Percentiles rank a stretch among this genome's conserved stretches.
phyloP scores from a whole-genome alignment of 2,797 vertebrate species.

The Melanotaenia maccullochi region DNA sequence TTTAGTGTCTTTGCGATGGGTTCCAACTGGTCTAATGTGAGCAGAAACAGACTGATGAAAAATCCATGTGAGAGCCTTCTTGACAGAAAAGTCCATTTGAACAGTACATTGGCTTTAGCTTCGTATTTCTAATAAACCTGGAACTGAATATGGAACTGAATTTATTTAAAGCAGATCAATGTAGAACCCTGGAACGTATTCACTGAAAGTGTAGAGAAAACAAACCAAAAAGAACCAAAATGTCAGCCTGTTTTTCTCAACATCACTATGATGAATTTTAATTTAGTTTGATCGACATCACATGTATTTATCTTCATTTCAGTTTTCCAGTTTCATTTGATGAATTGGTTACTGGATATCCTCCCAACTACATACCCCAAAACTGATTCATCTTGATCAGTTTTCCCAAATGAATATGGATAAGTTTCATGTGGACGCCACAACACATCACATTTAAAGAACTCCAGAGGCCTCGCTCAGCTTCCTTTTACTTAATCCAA shows the following conservation, averaged over 20 bases:
- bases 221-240: background rate
- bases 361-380: background rate
- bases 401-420: constrained; percentile 11
- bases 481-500: background rate
- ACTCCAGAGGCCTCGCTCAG: background rate
- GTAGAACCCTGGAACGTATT: background rate
- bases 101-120: background rate
- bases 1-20: too few relatives aligned
- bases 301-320: background rate
- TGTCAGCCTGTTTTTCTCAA: background rate
- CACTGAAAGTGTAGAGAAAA: background rate
- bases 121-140: background rate
- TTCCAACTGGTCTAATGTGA: background rate
- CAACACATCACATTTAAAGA: constrained; percentile 3
- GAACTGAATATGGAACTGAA: background rate
- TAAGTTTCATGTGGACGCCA: background rate
- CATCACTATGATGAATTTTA: background rate
- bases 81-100: background rate
- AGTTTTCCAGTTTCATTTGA: constrained; percentile 5
- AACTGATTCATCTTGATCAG: constrained; percentile 9
- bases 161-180: background rate
- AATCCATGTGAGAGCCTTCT: background rate
- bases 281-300: background rate
- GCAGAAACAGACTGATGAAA: background rate
- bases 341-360: background rate